A percentile compares a stretch with the other conserved stretches of the same genome.
Evolutionary conservation across 2,888 invertebrate species (phyloP).

Genomic region (Ophion obscuratus): DNA sequence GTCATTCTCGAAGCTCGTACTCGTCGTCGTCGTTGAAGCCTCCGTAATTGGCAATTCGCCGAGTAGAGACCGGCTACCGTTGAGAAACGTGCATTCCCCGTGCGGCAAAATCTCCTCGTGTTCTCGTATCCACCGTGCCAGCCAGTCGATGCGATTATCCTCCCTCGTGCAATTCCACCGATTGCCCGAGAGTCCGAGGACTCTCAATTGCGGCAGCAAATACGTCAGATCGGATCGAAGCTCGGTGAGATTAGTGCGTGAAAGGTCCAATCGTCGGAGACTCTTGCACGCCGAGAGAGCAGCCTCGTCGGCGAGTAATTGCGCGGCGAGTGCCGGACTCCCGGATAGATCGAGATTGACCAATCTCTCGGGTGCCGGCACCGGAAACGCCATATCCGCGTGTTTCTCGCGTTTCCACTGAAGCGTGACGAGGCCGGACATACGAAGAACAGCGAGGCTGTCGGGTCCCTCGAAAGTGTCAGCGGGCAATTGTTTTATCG

Average conservation of each 20-base stretch:
- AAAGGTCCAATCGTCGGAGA: slow-evolving; percentile 89
- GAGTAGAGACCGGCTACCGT: slow-evolving; percentile 66
- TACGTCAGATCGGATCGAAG: slow-evolving; percentile 89
- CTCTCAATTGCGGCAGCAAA: slow-evolving; percentile 89
- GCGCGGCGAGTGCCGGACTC: slow-evolving; percentile 89
- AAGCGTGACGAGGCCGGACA: slow-evolving; percentile 87
- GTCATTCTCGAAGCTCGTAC: slow-evolving; percentile 9
- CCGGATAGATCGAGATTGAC: slow-evolving; percentile 90
- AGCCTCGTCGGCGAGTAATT: slow-evolving; percentile 89
- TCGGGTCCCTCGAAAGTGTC: slow-evolving; percentile 89
- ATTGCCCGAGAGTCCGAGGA: slow-evolving; percentile 89
- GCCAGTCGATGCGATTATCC: slow-evolving; percentile 85
- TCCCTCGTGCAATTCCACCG: slow-evolving; percentile 88
- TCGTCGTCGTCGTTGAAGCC: slow-evolving; percentile 7
- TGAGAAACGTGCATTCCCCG: slow-evolving; percentile 71
- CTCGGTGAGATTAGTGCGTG: slow-evolving; percentile 87
- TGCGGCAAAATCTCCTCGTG: slow-evolving; percentile 82
- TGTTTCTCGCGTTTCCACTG: slow-evolving; percentile 83
- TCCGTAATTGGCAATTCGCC: slow-evolving; percentile 74
- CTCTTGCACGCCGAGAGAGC: slow-evolving; percentile 89
- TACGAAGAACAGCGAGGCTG: slow-evolving; percentile 88
- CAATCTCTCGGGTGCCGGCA: slow-evolving; percentile 89
- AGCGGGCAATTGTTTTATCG: slow-evolving; percentile 88
- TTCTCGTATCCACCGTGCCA: slow-evolving; percentile 88
- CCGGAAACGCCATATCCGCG: slow-evolving; percentile 88